Evolutionary conservation across 2,888 invertebrate species (phyloP).

Genomic region (Perithous albicinctus): DNA sequence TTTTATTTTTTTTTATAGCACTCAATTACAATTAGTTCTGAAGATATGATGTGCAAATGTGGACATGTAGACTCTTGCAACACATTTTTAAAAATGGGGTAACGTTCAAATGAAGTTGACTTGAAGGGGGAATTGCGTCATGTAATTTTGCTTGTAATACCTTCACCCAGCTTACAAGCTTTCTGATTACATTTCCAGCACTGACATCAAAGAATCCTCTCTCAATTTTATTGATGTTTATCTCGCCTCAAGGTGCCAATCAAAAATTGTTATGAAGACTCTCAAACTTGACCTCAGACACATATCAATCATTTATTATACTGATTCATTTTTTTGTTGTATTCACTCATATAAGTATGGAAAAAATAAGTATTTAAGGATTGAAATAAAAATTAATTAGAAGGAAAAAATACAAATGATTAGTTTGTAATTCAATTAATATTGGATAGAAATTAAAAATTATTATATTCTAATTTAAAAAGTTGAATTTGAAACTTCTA

Average conservation of each 20-base stretch:
- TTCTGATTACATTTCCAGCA: constrained; percentile 10
- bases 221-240: not conserved
- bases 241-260: not conserved
- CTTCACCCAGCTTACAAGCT: not conserved
- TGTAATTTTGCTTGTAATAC: not conserved
- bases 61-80: not conserved
- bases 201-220: not conserved
- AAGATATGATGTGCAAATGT: not conserved
- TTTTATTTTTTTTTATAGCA: not conserved
- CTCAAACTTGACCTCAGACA: constrained; percentile 29
- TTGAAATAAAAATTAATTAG: not conserved
- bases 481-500: too few relatives aligned
- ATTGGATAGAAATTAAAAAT: too few relatives aligned
- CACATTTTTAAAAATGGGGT: not conserved
- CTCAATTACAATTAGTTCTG: not conserved
- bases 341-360: too few relatives aligned
- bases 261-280: not conserved
- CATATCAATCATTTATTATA: not conserved
- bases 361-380: too few relatives aligned
- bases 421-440: not conserved
- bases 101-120: constrained; percentile 13
- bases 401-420: not conserved
- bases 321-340: too few relatives aligned
- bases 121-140: constrained; percentile 5
- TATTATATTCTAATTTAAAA: too few relatives aligned